Evolutionary conservation across 2,113 vertebrate species (phyloP).

Genomic region (Syngnathoides biaculeatus): DNA sequence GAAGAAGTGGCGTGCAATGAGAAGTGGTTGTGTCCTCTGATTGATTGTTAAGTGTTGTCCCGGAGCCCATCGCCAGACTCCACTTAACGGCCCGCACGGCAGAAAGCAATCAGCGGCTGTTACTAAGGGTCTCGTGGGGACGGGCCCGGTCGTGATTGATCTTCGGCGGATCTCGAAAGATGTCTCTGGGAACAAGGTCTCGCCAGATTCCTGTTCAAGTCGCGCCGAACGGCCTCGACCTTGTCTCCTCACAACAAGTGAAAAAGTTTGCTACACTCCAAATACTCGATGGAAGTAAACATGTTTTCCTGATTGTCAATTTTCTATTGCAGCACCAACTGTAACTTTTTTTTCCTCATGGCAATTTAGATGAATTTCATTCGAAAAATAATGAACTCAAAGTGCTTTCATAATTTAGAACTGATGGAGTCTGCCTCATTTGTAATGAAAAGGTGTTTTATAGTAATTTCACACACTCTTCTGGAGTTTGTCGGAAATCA

Average conservation of each 20-base stretch:
- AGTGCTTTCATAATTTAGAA: no score
- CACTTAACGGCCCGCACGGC: conserved; percentile 74
- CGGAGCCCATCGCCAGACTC: conserved; percentile 72
- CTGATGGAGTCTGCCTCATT: no score
- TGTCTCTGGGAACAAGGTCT: conserved; percentile 58
- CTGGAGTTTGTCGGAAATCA: no score
- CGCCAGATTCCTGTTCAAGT: conserved; percentile 49
- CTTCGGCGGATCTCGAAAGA: conserved; percentile 70
- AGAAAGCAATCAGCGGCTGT: conserved; percentile 78
- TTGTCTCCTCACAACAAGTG: conserved; percentile 29
- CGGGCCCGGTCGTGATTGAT: conserved; percentile 68
- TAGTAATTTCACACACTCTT: no score
- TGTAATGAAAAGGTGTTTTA: no score
- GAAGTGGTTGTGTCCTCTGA: conserved; percentile 71
- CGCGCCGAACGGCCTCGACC: conserved; percentile 41
- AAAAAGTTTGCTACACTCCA: conserved; percentile 38
- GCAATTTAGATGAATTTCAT: background rate
- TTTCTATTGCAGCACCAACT: background rate
- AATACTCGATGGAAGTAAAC: conserved; percentile 5
- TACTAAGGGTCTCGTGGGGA: conserved; percentile 75
- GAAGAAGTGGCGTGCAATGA: conserved; percentile 66
- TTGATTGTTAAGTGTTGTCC: conserved; percentile 82
- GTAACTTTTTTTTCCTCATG: no score
- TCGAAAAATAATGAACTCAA: background rate
- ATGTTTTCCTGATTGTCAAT: background rate